phyloP scores from a whole-genome alignment of 2,797 vertebrate genomes.

The Paramormyrops hopkinsi region DNA sequence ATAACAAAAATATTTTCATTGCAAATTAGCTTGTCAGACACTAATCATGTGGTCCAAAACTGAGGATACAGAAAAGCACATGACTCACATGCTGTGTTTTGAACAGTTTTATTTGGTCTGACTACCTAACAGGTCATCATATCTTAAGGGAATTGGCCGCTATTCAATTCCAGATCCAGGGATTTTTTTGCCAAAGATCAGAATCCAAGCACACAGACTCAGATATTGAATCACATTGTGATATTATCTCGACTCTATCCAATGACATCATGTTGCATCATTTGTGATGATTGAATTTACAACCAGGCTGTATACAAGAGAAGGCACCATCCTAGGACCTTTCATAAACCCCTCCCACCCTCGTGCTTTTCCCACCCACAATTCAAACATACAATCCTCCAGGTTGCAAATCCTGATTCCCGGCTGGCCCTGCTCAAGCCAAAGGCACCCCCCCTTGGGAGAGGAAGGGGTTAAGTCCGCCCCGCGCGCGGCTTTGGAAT shows the following conservation, averaged over 20 bases:
- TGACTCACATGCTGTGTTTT: neutral
- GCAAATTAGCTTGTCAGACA: neutral
- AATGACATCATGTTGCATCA: neutral
- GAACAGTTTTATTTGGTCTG: neutral
- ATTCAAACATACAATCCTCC: neutral
- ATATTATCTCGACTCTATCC: neutral
- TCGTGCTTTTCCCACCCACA: neutral
- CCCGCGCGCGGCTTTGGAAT: neutral
- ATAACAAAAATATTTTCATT: neutral
- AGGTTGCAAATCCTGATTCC: neutral
- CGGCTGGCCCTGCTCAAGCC: neutral
- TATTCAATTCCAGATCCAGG: neutral
- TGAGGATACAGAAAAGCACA: too few relatives aligned
- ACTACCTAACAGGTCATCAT: neutral
- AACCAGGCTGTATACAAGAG: neutral
- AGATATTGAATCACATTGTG: neutral
- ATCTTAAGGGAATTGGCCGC: neutral
- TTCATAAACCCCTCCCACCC: neutral
- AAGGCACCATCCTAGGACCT: neutral
- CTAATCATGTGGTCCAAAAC: neutral
- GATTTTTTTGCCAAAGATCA: neutral
- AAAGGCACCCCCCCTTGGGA: neutral
- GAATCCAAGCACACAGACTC: neutral
- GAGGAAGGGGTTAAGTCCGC: slow-evolving; percentile 16
- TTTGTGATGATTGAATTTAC: neutral